phyloP scores from a whole-genome alignment of 2,113 vertebrate species.

The Perca flavescens region DNA sequence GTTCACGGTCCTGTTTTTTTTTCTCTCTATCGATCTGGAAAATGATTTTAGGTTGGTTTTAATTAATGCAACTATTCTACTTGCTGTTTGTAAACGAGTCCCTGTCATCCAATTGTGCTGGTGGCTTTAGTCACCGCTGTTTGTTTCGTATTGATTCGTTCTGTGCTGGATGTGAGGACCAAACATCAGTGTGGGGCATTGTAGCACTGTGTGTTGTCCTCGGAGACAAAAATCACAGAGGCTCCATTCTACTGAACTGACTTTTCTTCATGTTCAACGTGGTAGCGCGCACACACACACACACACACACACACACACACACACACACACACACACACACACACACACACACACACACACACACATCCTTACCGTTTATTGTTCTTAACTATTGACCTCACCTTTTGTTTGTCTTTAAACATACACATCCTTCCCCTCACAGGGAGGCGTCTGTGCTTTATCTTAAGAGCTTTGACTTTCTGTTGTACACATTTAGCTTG shows the following conservation, averaged over 20 bases:
- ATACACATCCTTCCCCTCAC: not conserved
- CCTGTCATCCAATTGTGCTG: not conserved
- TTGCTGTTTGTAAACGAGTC: not conserved
- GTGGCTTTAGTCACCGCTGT: not conserved
- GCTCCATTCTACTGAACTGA: not conserved
- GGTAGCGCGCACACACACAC: not conserved
- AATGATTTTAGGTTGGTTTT: conserved; percentile 18
- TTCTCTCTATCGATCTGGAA: not conserved
- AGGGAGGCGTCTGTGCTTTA: not conserved
- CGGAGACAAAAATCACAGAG: not conserved
- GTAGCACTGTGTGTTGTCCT: not conserved
- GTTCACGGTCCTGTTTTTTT: not conserved
- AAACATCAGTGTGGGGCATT: not conserved
- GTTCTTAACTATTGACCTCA: not conserved
- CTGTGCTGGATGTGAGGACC: too few relatives aligned
- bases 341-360: too few relatives aligned
- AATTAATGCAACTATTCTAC: conserved; percentile 6
- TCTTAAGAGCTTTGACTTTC: not conserved
- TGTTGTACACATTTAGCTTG: not conserved
- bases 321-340: not conserved
- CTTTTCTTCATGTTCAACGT: not conserved
- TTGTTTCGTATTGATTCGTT: too few relatives aligned
- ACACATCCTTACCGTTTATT: not conserved
- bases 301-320: not conserved
- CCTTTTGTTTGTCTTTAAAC: not conserved